phyloP scores from a whole-genome alignment of 2,888 invertebrate genomes.

The Cephus sareptanus region DNA sequence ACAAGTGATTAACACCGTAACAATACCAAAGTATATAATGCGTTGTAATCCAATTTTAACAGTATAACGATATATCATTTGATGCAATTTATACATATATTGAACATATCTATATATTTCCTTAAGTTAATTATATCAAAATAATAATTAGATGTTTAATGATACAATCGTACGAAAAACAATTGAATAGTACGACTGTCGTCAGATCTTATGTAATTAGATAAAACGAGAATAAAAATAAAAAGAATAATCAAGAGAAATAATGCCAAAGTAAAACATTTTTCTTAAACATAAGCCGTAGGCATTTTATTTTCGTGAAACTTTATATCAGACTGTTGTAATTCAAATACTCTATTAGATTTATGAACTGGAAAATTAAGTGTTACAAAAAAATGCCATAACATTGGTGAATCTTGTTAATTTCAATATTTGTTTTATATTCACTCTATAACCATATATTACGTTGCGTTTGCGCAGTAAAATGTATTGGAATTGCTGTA shows the following conservation, averaged over 20 bases:
- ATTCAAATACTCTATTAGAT: background rate
- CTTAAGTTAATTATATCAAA: background rate
- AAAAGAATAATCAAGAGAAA: background rate
- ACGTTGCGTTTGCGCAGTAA: background rate
- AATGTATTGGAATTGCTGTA: background rate
- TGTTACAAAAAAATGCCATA: background rate
- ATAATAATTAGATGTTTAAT: background rate
- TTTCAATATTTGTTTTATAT: background rate
- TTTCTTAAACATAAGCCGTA: background rate
- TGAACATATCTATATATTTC: slow-evolving; percentile 3
- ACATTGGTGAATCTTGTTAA: background rate
- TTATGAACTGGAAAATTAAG: background rate
- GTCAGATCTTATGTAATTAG: background rate
- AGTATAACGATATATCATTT: slow-evolving; percentile 3
- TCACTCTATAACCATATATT: background rate
- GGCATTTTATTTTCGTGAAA: background rate
- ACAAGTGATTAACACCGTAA: slow-evolving; percentile 9
- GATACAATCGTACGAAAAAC: background rate
- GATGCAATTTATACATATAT: background rate
- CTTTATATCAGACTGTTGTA: background rate
- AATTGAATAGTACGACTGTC: background rate
- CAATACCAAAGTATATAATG: slow-evolving; percentile 29
- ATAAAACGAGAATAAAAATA: background rate
- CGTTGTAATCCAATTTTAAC: slow-evolving; percentile 7
- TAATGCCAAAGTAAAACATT: background rate